These are phyloP conservation scores for Actinernus sp. DNA, from an alignment of 92 coral and sea anemone genomes.

Conservation along the genomic window DNA sequence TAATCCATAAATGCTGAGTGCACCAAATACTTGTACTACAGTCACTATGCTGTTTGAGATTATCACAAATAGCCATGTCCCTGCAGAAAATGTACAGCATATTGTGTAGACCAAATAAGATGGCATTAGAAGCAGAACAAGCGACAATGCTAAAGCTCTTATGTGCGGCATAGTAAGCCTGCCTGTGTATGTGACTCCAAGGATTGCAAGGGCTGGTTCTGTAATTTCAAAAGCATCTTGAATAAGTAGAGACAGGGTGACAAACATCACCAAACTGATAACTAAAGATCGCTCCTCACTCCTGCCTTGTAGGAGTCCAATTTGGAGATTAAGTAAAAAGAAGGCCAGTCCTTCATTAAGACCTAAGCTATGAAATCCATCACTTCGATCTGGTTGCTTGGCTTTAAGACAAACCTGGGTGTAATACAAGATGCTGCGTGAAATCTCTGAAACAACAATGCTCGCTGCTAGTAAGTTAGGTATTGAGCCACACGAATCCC, in stretches of 20 bases:
- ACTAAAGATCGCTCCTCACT: slow-evolving; percentile 72
- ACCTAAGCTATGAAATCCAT: slow-evolving; percentile 41
- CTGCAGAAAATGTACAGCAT: slow-evolving; percentile 75
- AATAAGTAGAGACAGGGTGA: slow-evolving; percentile 79
- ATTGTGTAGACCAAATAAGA: slow-evolving; percentile 66
- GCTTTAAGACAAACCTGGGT: slow-evolving; percentile 41
- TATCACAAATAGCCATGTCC: slow-evolving; percentile 90
- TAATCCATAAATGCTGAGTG: slow-evolving; percentile 74
- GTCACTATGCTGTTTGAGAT: slow-evolving; percentile 91
- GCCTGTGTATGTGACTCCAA: slow-evolving; percentile 86
- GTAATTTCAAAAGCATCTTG: slow-evolving; percentile 83
- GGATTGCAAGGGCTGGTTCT: slow-evolving; percentile 79
- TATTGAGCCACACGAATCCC: slow-evolving; percentile 68
- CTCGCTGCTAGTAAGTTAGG: slow-evolving; percentile 83
- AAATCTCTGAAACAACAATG: slow-evolving; percentile 67
- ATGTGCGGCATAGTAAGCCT: slow-evolving; percentile 53
- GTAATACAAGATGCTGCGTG: slow-evolving; percentile 50
- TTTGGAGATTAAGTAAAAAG: slow-evolving; percentile 75
- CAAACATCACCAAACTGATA: slow-evolving; percentile 77
- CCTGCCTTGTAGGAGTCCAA: slow-evolving; percentile 61
- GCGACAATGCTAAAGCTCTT: slow-evolving; percentile 65
- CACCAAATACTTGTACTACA: slow-evolving; percentile 79
- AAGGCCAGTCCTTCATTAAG: slow-evolving; percentile 84
- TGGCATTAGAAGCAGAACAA: slow-evolving; percentile 68
- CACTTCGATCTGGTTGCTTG: slow-evolving; percentile 52